Evolutionary conservation across 2,797 vertebrate genomes (phyloP).

Genomic region (Brachyrhaphis roseni): DNA sequence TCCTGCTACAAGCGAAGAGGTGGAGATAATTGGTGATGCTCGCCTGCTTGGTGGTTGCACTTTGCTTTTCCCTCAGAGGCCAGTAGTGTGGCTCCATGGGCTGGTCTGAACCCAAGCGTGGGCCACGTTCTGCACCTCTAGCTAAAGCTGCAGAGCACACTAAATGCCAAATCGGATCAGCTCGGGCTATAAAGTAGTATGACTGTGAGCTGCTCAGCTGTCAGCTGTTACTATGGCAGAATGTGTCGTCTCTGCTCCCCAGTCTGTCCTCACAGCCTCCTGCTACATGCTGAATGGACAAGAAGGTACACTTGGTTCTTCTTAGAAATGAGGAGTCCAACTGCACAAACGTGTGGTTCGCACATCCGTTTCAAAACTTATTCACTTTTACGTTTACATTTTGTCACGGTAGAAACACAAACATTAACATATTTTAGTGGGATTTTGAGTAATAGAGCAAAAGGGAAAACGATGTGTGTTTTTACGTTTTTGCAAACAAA

Average conservation of each 20-base stretch:
- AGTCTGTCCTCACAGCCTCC: constrained; percentile 31
- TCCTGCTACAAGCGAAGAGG: constrained; percentile 68
- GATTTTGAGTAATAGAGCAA: not conserved
- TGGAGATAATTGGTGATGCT: constrained; percentile 76
- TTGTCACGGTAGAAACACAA: not conserved
- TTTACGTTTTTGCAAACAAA: not conserved
- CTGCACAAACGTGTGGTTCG: not conserved
- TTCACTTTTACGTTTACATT: not conserved
- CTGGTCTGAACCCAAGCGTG: constrained; percentile 42
- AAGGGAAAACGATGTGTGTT: not conserved
- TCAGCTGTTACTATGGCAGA: constrained; percentile 55
- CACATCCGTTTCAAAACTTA: not conserved
- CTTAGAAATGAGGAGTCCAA: constrained; percentile 17
- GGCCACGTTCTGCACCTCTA: constrained; percentile 29
- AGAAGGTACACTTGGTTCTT: constrained; percentile 15
- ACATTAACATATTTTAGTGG: not conserved
- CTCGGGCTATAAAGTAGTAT: constrained; percentile 35
- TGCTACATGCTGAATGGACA: constrained; percentile 20
- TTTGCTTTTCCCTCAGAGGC: constrained; percentile 39
- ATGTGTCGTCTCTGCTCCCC: constrained; percentile 23
- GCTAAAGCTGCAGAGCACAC: constrained; percentile 43
- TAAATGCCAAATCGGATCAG: constrained; percentile 54
- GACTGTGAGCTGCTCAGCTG: constrained; percentile 39
- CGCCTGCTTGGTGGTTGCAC: constrained; percentile 61
- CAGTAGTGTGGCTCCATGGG: constrained; percentile 29